Conservation (phyloP, 2,797 vertebrate species). For the Gymnoscopelus braueri region DNA sequence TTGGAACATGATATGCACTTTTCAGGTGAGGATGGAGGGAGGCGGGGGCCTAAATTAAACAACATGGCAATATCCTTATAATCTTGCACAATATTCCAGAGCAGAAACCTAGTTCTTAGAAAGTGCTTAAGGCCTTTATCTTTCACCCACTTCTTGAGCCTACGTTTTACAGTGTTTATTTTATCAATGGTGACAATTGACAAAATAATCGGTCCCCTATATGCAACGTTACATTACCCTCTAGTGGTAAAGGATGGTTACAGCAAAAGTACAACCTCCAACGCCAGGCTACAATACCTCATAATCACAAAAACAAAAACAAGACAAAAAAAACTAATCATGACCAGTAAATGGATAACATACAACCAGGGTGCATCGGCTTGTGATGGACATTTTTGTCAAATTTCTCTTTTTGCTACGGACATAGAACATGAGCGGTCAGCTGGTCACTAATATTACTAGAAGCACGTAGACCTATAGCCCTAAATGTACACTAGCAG, state of each 20-base stretch:
- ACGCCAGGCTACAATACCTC: too few relatives aligned
- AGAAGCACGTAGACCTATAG: too few relatives aligned
- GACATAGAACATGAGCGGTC: too few relatives aligned
- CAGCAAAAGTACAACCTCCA: too few relatives aligned
- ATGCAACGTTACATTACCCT: background rate
- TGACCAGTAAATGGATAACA: background rate
- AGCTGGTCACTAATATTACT: too few relatives aligned
- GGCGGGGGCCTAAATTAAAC: slow-evolving; percentile 54
- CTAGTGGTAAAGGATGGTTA: slow-evolving; percentile 14
- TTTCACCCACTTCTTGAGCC: slow-evolving; percentile 11
- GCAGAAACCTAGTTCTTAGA: slow-evolving; percentile 6
- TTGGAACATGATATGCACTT: background rate
- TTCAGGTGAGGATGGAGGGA: slow-evolving; percentile 50
- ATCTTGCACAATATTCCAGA: slow-evolving; percentile 58
- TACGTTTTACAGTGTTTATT: background rate
- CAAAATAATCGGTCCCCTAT: background rate
- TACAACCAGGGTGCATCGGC: background rate
- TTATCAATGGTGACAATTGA: background rate
- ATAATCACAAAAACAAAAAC: too few relatives aligned
- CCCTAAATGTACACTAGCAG: too few relatives aligned
- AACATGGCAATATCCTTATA: slow-evolving; percentile 53
- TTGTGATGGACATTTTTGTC: background rate
- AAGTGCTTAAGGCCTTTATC: background rate
- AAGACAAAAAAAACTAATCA: background rate
- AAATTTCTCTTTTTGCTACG: background rate